Percentiles rank a stretch among this genome's conserved stretches.
Conservation (phyloP, 2,888 invertebrate genomes). For the Pammene fasciana region DNA sequence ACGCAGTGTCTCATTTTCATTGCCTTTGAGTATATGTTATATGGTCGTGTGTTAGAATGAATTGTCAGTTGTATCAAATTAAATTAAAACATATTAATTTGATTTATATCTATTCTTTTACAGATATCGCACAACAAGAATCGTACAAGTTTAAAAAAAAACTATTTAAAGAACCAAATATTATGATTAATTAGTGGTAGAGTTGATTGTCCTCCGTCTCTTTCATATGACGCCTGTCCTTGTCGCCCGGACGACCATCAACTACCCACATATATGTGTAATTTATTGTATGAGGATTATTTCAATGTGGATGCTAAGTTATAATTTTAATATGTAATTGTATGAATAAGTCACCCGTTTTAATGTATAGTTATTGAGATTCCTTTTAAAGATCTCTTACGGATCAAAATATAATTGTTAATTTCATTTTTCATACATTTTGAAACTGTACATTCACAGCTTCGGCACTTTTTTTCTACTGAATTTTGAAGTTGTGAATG, state of each 20-base stretch:
- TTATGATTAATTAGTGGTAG: constrained; percentile 65
- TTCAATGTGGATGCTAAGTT: constrained; percentile 64
- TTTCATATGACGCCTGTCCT: constrained; percentile 2
- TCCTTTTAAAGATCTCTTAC: constrained; percentile 39
- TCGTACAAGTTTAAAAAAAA: constrained; percentile 48
- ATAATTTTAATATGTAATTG: constrained; percentile 42
- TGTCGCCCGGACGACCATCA: constrained; percentile 12
- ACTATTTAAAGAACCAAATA: constrained; percentile 80
- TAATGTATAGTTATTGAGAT: constrained; percentile 39
- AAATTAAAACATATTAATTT: constrained; percentile 7
- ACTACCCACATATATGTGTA: constrained; percentile 54
- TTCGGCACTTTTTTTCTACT: constrained; percentile 19
- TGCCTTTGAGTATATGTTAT: constrained; percentile 13
- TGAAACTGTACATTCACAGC: constrained; percentile 8
- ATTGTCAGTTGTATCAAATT: constrained; percentile 10
- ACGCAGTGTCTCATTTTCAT: too few relatives aligned
- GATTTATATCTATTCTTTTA: constrained; percentile 48
- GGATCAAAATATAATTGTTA: constrained; percentile 31
- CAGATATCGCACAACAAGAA: constrained; percentile 61
- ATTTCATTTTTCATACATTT: constrained; percentile 27
- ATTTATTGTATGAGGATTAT: constrained; percentile 72
- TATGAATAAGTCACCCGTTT: constrained; percentile 40
- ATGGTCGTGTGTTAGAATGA: constrained; percentile 22
- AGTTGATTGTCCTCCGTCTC: constrained; percentile 23
- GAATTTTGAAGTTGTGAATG: constrained; percentile 1